A percentile compares a stretch with the other conserved stretches of the same genome.
phyloP scores from a whole-genome alignment of 2,113 vertebrate genomes.

The Otus sunia region DNA sequence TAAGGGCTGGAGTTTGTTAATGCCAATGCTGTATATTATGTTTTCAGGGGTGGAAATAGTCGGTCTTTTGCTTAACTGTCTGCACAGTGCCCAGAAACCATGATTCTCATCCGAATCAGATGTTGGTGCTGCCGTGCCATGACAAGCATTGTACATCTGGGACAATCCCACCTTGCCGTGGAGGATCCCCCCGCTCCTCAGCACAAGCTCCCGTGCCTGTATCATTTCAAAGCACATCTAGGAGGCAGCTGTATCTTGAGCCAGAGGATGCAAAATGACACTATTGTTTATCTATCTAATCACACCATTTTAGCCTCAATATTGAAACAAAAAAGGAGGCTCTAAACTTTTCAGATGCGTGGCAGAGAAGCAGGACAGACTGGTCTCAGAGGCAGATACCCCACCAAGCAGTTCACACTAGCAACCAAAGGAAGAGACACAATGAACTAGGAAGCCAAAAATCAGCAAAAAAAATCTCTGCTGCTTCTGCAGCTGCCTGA shows the following conservation, averaged over 20 bases:
- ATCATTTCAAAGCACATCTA: neutral
- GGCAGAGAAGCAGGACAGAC: neutral
- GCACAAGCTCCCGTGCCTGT: neutral
- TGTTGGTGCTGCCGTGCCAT: neutral
- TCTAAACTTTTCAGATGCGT: neutral
- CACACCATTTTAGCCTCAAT: neutral
- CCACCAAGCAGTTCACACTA: neutral
- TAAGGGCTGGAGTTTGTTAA: neutral
- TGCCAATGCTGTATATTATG: neutral
- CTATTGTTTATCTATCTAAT: neutral
- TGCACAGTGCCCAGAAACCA: neutral
- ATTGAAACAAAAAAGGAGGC: neutral
- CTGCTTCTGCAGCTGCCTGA: conserved; percentile 30
- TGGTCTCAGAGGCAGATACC: neutral
- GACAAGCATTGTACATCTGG: neutral
- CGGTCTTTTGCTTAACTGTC: neutral
- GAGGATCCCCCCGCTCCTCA: neutral
- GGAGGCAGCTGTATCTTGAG: neutral
- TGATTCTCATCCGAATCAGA: neutral
- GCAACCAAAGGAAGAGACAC: neutral
- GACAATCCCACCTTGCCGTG: neutral
- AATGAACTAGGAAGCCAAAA: conserved; percentile 11
- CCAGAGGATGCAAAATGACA: neutral
- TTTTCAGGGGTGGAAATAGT: neutral
- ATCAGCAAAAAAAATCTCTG: neutral